phyloP scores from a whole-genome alignment of 2,113 vertebrate species.

The Athene cunicularia region DNA sequence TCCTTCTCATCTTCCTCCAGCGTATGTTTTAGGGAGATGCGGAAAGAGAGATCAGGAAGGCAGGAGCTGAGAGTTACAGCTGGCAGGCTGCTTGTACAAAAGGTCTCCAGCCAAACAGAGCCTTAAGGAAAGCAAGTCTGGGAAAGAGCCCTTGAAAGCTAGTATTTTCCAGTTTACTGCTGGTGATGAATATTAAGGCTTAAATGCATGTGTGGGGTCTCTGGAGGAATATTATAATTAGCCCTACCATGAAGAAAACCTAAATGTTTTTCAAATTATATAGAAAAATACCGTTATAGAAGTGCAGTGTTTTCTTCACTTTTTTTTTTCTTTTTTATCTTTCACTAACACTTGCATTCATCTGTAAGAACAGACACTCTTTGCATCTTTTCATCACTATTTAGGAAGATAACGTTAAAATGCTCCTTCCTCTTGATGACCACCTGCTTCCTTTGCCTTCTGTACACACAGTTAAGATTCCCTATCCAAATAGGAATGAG shows the following conservation, averaged over 20 bases:
- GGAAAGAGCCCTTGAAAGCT: neutral
- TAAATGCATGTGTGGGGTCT: neutral
- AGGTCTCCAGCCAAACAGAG: neutral
- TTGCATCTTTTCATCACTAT: neutral
- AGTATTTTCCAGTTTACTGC: neutral
- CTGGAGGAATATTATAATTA: neutral
- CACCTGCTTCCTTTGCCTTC: constrained; percentile 14
- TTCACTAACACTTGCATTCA: neutral
- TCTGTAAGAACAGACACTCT: neutral
- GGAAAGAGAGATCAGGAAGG: neutral
- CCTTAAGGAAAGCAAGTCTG: neutral
- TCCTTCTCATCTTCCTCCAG: neutral
- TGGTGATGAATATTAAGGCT: neutral
- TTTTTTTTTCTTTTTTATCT: neutral
- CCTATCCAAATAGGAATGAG: neutral
- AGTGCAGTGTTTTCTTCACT: neutral
- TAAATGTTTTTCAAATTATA: neutral
- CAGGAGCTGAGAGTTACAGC: neutral
- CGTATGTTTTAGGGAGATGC: accelerated
- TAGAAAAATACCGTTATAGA: neutral
- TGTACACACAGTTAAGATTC: neutral
- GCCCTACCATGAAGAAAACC: neutral
- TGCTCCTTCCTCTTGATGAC: neutral
- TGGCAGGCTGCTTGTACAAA: neutral
- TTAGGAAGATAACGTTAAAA: neutral